These are phyloP conservation scores for Stichodactyla helianthus DNA, from an alignment of 64 coral and sea anemone species.

Conservation along the genomic window DNA sequence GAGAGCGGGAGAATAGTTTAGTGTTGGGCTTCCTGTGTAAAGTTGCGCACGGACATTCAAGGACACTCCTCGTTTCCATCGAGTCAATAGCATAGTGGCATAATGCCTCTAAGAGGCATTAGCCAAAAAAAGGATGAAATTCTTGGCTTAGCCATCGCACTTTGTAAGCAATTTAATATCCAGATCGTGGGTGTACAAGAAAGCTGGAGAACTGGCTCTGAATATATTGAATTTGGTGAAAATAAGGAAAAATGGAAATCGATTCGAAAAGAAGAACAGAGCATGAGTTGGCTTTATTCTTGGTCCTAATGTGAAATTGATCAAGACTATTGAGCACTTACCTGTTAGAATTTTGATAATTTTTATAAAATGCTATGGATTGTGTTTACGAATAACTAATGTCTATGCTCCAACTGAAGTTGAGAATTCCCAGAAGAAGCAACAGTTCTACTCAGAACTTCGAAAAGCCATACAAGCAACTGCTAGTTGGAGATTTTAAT, in stretches of 20 bases:
- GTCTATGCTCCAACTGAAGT: constrained; percentile 6
- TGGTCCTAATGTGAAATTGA: neutral
- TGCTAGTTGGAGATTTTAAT: neutral
- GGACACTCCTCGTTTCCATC: too few species aligned
- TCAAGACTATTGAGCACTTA: neutral
- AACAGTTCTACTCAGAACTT: neutral
- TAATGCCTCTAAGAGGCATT: too few species aligned
- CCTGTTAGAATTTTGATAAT: neutral
- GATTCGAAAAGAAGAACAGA: neutral
- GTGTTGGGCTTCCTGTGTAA: too few species aligned
- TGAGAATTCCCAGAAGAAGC: neutral
- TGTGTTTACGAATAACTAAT: constrained; percentile 14
- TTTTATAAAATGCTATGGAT: constrained; percentile 1
- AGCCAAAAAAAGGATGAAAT: neutral
- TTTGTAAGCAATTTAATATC: neutral
- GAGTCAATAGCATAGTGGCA: too few species aligned
- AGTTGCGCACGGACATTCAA: too few species aligned
- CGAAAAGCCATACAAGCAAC: constrained; percentile 1
- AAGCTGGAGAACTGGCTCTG: neutral
- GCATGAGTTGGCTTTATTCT: neutral
- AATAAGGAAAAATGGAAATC: neutral
- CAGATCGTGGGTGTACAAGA: neutral
- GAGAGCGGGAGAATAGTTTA: too few species aligned
- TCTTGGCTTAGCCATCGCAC: neutral
- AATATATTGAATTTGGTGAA: neutral